Percentiles rank a stretch among this genome's conserved stretches.
Evolutionary conservation across 2,888 invertebrate genomes (phyloP).

Genomic region (Hedychridium roseum): DNA sequence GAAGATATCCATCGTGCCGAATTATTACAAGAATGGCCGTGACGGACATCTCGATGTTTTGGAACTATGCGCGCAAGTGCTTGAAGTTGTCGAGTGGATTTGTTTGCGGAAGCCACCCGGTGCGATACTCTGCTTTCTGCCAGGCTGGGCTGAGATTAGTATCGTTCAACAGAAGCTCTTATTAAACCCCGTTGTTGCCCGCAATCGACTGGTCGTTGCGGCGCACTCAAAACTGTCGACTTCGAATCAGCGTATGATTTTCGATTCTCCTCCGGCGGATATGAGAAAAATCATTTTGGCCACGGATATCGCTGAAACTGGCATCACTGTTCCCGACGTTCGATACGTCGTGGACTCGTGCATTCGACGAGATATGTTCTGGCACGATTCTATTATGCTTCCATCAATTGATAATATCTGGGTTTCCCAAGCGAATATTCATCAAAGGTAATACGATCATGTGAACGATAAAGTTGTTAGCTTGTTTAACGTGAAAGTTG

Average conservation of each 20-base stretch:
- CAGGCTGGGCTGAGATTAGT: constrained; percentile 78
- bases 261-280: constrained; percentile 62
- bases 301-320: constrained; percentile 77
- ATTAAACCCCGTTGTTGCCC: neutral
- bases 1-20: constrained; percentile 4
- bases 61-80: neutral
- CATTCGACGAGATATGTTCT: constrained; percentile 68
- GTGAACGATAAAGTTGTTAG: neutral
- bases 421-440: constrained; percentile 71
- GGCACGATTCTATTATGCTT: constrained; percentile 65
- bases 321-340: constrained; percentile 78
- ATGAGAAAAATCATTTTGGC: constrained; percentile 74
- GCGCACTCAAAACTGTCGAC: constrained; percentile 68
- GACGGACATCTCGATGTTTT: too few species aligned
- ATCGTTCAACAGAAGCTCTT: constrained; percentile 61
- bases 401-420: constrained; percentile 68
- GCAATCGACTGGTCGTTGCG: constrained; percentile 61
- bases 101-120: constrained; percentile 69
- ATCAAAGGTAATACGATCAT: constrained; percentile 63
- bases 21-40: too few species aligned
- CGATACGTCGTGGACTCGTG: constrained; percentile 75
- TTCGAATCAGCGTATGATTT: constrained; percentile 47
- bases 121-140: constrained; percentile 77
- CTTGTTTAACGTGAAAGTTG: neutral
- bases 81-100: constrained; percentile 67